Evolutionary conservation across 23 tunicate genomes (phyloP), one percentile per base, ranked within the genome.

Genomic region (Clavelina lepadiformis): DNA sequence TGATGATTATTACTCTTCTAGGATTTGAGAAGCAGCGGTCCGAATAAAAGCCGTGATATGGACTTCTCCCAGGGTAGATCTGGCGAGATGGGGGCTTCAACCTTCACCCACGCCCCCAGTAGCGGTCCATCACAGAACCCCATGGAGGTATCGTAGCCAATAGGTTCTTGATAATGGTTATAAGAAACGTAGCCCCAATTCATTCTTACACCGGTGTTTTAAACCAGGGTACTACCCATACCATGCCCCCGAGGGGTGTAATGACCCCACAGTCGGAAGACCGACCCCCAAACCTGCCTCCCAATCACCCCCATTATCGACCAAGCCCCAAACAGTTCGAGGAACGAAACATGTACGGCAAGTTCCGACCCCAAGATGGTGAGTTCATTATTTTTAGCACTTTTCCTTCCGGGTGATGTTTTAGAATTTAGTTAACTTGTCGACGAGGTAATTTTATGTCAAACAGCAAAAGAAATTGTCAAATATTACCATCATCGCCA

Each of bases 81-180:
- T 5, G 4, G 6, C 36, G 28, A 32, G 35, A 61, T 51, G 27
- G 69, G 49, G 28, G n/a, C n/a, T n/a, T 50, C 82, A 3, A 75
- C 82, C 2, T 75, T 75, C 53, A 75, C 82, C 31, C 82, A 64
- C 35, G 82, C 82, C 2, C 82, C 82, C 27, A 63, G 63, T 50
- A 51, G 65, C 34, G 51, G 21, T 6, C 56, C 38, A 31, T 47
- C 41, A 5, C 21, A 30, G 2, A 67, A 47, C 5, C 41, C 25
- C 3, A 28, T 27, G 53, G 78, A 72, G 22, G 67, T 72, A 41
- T 44, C 15, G 49, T 44, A 11, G 49, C 13, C 49, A 44, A 15
- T 44, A 44, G 49, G 15, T 44, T 44, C 15, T 44, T 44, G 13
- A 44, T 11, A 44, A 11, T 11, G 15, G 49, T 44, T 15, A 11